A percentile compares a stretch with the other conserved stretches of the same genome.
Evolutionary conservation across 2,113 vertebrate genomes (phyloP).

Genomic region (Callopanchax toddi): DNA sequence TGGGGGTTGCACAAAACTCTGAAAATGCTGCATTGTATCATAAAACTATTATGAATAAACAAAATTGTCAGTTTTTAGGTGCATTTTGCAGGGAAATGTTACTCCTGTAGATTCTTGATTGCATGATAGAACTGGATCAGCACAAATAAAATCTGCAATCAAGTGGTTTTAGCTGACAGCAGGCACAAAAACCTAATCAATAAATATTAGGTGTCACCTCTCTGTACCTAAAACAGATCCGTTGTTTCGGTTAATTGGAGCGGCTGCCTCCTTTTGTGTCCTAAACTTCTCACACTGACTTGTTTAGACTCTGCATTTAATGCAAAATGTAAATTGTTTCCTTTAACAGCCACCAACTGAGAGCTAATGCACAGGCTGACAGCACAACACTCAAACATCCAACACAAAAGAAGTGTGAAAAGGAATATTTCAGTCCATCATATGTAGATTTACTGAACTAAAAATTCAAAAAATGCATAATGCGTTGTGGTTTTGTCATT

Average conservation of each 20-base stretch:
- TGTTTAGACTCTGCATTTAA: neutral
- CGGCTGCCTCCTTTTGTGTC: neutral
- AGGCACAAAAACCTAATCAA: neutral
- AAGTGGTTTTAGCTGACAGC: neutral
- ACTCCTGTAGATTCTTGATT: too few species aligned
- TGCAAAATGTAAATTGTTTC: neutral
- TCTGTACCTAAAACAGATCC: neutral
- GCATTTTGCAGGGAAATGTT: too few species aligned
- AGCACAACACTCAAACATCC: neutral
- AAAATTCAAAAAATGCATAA: neutral
- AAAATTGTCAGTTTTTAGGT: neutral
- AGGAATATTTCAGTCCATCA: neutral
- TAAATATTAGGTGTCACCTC: neutral
- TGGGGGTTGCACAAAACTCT: neutral
- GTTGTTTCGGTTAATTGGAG: neutral
- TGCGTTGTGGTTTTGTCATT: constrained; percentile 9
- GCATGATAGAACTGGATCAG: neutral
- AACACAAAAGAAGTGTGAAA: neutral
- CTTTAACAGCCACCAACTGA: neutral
- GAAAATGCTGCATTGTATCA: neutral
- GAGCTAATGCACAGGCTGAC: neutral
- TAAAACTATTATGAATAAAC: neutral
- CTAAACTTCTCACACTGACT: neutral
- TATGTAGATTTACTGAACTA: constrained; percentile 7
- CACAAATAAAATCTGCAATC: neutral